Evolutionary conservation across 1,140 invertebrate species (phyloP).

Genomic region (Aphidius ervi): DNA sequence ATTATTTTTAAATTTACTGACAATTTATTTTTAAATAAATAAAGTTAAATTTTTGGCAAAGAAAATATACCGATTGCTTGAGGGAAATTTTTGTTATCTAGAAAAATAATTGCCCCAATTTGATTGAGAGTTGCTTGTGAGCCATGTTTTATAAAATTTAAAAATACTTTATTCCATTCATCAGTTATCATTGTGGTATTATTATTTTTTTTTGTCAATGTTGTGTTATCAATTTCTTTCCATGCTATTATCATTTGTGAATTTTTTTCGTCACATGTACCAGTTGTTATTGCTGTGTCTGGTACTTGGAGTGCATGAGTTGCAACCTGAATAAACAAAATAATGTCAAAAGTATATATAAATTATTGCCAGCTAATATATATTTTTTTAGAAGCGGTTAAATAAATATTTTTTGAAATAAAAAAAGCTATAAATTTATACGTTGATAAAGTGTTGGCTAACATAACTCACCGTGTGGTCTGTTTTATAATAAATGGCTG

Average conservation of each 20-base stretch:
- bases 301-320: constrained; percentile 22
- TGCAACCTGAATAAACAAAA: constrained; percentile 13
- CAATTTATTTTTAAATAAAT: not conserved
- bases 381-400: not conserved
- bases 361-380: not conserved
- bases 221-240: not conserved
- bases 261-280: constrained; percentile 21
- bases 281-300: constrained; percentile 14
- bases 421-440: no score
- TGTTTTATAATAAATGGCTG: constrained; percentile 12
- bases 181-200: not conserved
- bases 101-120: constrained; percentile 3
- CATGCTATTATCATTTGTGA: constrained; percentile 24
- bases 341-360: not conserved
- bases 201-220: not conserved
- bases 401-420: not conserved
- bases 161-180: not conserved
- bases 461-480: constrained; percentile 16
- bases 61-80: constrained; percentile 8
- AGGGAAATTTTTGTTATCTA: constrained; percentile 10
- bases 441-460: not conserved
- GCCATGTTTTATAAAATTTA: constrained; percentile 10
- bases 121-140: constrained; percentile 5
- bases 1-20: not conserved
- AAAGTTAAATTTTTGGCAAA: not conserved